phyloP scores from a whole-genome alignment of 2,113 vertebrate species.

The Pungitius pungitius region DNA sequence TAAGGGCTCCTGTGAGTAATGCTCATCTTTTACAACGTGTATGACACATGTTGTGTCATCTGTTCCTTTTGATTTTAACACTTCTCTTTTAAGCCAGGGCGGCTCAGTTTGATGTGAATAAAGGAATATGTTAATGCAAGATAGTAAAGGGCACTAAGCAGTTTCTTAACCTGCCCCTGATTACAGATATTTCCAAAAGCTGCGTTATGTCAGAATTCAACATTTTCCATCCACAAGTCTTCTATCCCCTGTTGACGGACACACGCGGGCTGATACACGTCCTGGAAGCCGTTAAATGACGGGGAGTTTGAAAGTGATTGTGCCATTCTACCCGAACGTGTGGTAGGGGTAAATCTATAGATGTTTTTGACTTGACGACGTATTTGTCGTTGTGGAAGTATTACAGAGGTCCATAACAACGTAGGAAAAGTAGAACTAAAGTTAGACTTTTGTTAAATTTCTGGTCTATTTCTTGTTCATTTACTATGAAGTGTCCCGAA shows the following conservation, averaged over 20 bases:
- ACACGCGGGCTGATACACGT: background rate
- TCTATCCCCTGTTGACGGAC: background rate
- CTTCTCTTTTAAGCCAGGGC: conserved; percentile 13
- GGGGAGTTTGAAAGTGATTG: background rate
- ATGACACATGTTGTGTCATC: conserved; percentile 19
- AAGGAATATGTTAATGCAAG: conserved; percentile 6
- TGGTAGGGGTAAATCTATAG: background rate
- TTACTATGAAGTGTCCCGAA: background rate
- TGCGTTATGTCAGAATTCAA: background rate
- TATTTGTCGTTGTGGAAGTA: background rate
- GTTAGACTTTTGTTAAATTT: background rate
- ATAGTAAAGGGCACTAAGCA: background rate
- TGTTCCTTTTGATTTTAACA: conserved; percentile 36
- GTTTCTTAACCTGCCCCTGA: background rate
- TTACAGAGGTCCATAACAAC: background rate
- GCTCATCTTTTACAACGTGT: conserved; percentile 6
- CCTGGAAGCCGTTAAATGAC: background rate
- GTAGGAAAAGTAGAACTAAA: background rate
- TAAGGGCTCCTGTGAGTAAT: conserved; percentile 46
- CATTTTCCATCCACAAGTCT: background rate
- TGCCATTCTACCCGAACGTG: no score
- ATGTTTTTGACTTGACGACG: background rate
- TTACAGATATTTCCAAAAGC: conserved; percentile 6
- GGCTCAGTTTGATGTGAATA: conserved; percentile 3
- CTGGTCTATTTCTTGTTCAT: background rate